Evolutionary conservation across 2,113 vertebrate species (phyloP).

Genomic region (Apteryx owenii): DNA sequence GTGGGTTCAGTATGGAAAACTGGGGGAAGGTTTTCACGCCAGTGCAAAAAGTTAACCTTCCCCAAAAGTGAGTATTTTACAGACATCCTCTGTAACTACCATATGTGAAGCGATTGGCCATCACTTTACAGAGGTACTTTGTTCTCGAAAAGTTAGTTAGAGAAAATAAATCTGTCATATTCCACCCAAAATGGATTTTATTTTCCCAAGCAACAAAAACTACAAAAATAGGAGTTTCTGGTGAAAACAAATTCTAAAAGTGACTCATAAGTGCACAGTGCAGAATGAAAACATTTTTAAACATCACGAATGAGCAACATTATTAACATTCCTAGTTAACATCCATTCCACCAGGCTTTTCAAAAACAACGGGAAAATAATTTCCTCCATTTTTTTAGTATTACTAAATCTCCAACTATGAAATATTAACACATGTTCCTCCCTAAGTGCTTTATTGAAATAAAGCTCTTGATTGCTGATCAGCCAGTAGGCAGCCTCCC

Average conservation of each 20-base stretch:
- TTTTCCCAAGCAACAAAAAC: background rate
- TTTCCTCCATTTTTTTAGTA: background rate
- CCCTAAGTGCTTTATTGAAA: background rate
- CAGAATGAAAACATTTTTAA: background rate
- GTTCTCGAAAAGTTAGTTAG: too few relatives aligned
- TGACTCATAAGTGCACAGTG: background rate
- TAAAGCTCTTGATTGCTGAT: background rate
- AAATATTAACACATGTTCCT: background rate
- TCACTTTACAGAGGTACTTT: too few relatives aligned
- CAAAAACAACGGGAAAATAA: rapidly evolving
- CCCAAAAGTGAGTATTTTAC: background rate
- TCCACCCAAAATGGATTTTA: background rate
- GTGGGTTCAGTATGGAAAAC: background rate
- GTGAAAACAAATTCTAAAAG: background rate
- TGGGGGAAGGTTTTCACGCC: background rate
- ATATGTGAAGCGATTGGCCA: background rate
- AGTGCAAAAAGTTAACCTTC: background rate
- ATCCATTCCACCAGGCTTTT: background rate
- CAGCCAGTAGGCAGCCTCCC: background rate
- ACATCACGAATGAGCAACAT: background rate
- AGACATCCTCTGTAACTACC: background rate
- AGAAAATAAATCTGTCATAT: background rate
- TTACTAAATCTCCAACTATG: background rate
- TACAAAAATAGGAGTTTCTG: background rate
- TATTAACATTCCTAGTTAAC: too few relatives aligned